Conservation (phyloP, 2,888 invertebrate species). For the Spodoptera picta region DNA sequence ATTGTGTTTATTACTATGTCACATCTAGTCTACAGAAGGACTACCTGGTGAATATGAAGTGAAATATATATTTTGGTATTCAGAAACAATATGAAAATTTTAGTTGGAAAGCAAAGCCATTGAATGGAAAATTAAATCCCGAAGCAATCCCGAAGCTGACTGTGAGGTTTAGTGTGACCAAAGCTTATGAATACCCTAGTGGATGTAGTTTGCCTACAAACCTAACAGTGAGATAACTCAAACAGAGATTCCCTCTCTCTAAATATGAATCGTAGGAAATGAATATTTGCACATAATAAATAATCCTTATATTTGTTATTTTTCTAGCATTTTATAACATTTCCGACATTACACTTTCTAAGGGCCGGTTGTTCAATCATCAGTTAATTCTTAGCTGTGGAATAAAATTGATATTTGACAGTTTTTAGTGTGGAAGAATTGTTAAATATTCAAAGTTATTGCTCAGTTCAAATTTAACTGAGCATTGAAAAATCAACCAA, state of each 20-base stretch:
- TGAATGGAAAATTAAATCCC: constrained; percentile 67
- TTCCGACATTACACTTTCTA: too few species aligned
- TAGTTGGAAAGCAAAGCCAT: constrained; percentile 69
- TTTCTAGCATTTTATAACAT: neutral
- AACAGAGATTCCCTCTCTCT: constrained; percentile 10
- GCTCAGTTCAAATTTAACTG: too few species aligned
- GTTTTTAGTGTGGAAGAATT: too few species aligned
- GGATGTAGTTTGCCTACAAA: constrained; percentile 7
- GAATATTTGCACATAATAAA: neutral
- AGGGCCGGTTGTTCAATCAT: too few species aligned
- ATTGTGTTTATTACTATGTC: constrained; percentile 4
- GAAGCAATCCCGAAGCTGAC: constrained; percentile 74
- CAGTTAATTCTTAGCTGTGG: too few species aligned
- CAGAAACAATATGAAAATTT: constrained; percentile 28
- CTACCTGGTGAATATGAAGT: neutral
- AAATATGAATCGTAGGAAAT: constrained; percentile 9
- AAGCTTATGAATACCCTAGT: constrained; percentile 47
- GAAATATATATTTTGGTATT: constrained; percentile 6
- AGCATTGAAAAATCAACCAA: too few species aligned
- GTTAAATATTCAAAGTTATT: too few species aligned
- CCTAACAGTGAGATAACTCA: constrained; percentile 15
- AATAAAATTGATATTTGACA: too few species aligned
- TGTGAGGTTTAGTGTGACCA: constrained; percentile 51
- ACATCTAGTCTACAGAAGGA: constrained; percentile 5
- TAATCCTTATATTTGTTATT: neutral